A percentile compares a stretch with the other conserved stretches of the same genome.
Evolutionary conservation across 1,140 invertebrate species (phyloP).

Genomic region (Pogonognathellus flavescens): DNA sequence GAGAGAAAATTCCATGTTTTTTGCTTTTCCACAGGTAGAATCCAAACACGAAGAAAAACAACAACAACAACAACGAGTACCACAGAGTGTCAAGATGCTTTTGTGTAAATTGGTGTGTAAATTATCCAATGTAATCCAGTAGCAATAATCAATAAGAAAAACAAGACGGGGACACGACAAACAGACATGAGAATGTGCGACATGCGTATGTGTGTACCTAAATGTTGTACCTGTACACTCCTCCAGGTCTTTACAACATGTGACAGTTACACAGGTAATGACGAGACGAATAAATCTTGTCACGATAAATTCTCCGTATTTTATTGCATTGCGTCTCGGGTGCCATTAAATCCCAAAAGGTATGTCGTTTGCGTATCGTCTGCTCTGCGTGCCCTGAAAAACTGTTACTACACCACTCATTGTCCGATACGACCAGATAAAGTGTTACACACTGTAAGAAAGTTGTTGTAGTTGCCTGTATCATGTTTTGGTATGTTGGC

Average conservation of each 20-base stretch:
- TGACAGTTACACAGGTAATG: slow-evolving; percentile 13
- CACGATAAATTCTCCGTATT: slow-evolving; percentile 32
- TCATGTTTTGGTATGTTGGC: too few relatives aligned
- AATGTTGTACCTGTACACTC: not conserved
- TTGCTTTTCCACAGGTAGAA: too few relatives aligned
- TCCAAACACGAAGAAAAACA: not conserved
- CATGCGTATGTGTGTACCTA: not conserved
- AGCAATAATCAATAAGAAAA: not conserved
- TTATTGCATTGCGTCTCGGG: not conserved
- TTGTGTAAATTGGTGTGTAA: not conserved
- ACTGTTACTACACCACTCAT: too few relatives aligned
- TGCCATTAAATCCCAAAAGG: not conserved
- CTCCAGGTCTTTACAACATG: not conserved
- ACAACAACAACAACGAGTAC: not conserved
- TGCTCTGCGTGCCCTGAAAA: too few relatives aligned
- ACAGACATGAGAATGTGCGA: not conserved
- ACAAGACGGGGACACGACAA: slow-evolving; percentile 19
- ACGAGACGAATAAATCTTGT: slow-evolving; percentile 44
- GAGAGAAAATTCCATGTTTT: too few relatives aligned
- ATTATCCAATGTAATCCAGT: slow-evolving; percentile 23
- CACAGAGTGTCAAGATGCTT: not conserved
- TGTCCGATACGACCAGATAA: too few relatives aligned
- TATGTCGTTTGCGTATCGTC: too few relatives aligned
- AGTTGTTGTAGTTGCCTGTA: too few relatives aligned
- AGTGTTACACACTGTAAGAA: too few relatives aligned